A percentile compares a stretch with the other conserved stretches of the same genome.
phyloP scores from a whole-genome alignment of 2,888 invertebrate genomes.

The Philonicus albiceps region DNA sequence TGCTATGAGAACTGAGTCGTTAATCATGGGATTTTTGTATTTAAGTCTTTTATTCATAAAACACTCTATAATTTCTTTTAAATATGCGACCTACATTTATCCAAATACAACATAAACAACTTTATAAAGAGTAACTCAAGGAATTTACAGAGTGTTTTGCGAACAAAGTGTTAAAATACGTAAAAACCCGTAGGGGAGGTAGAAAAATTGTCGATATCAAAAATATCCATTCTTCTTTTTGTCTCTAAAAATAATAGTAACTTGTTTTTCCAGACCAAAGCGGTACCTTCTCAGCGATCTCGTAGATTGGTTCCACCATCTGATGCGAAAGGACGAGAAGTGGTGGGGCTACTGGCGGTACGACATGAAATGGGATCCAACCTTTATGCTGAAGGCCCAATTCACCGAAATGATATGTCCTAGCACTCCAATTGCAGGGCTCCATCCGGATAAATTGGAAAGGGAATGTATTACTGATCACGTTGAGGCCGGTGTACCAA shows the following conservation, averaged over 20 bases:
- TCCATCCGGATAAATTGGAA: slow-evolving; percentile 84
- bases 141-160: too few relatives aligned
- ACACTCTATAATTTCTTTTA: too few relatives aligned
- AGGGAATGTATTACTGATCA: slow-evolving; percentile 82
- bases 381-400: slow-evolving; percentile 72
- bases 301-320: slow-evolving; percentile 81
- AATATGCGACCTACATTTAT: too few relatives aligned
- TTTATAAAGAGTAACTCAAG: too few relatives aligned
- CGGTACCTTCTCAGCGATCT: slow-evolving; percentile 81
- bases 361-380: slow-evolving; percentile 76
- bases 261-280: slow-evolving; percentile 71
- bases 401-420: slow-evolving; percentile 70
- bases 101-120: too few relatives aligned
- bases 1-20: too few relatives aligned
- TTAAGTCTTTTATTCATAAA: too few relatives aligned
- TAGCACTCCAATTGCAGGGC: slow-evolving; percentile 71
- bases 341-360: slow-evolving; percentile 75
- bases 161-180: too few relatives aligned
- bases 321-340: slow-evolving; percentile 74
- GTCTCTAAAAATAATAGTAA: neutral
- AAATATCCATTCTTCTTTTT: too few relatives aligned
- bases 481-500: slow-evolving; percentile 71
- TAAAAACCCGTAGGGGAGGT: too few relatives aligned
- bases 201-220: too few relatives aligned
- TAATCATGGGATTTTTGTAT: too few relatives aligned